Conservation (phyloP, 2,797 vertebrate species). For the Anguilla marmorata region DNA sequence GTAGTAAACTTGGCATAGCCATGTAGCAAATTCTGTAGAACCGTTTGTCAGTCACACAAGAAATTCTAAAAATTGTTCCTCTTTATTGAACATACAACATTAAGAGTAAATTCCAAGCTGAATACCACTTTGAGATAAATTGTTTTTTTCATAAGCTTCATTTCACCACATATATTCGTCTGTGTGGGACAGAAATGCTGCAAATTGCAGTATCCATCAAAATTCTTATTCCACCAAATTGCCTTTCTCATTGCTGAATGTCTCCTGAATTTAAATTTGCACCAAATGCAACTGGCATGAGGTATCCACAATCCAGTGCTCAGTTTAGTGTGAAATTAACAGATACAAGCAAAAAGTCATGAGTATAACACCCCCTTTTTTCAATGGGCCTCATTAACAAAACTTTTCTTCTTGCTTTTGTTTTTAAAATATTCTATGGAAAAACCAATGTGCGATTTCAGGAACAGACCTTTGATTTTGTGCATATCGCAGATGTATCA, state of each 20-base stretch:
- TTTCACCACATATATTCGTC: neutral
- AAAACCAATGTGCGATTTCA: neutral
- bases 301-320: slow-evolving; percentile 28
- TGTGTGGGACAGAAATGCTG: neutral
- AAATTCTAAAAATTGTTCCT: neutral
- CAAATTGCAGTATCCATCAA: neutral
- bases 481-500: neutral
- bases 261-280: neutral
- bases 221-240: neutral
- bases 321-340: slow-evolving; percentile 40
- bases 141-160: neutral
- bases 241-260: neutral
- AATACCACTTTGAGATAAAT: neutral
- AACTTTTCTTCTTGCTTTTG: neutral
- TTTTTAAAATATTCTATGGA: neutral
- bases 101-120: too few species aligned
- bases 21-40: neutral
- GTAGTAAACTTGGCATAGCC: neutral
- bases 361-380: neutral
- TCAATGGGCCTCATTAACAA: neutral
- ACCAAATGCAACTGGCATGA: slow-evolving; percentile 39
- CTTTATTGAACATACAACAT: neutral
- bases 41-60: neutral
- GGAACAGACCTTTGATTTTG: neutral
- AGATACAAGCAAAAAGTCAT: slow-evolving; percentile 19